phyloP scores from a whole-genome alignment of 2,113 vertebrate genomes.

The Montifringilla adamsi region DNA sequence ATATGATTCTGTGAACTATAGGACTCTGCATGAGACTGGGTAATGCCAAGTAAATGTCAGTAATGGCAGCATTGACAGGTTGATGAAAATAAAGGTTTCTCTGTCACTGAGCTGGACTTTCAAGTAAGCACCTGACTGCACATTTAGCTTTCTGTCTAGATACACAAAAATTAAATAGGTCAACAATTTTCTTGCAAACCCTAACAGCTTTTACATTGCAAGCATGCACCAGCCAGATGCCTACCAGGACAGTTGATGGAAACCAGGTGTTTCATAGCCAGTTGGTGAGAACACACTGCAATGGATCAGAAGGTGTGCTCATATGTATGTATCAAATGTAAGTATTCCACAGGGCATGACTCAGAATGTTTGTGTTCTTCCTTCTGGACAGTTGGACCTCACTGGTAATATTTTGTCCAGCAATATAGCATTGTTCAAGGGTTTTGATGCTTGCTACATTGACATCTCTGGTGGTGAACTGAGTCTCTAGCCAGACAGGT shows the following conservation, averaged over 20 bases:
- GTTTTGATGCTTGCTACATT: background rate
- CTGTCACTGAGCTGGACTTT: background rate
- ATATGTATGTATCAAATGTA: background rate
- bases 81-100: background rate
- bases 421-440: background rate
- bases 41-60: background rate
- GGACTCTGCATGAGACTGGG: background rate
- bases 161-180: background rate
- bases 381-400: background rate
- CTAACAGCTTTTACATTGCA: background rate
- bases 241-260: background rate
- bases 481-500: background rate
- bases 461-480: background rate
- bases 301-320: background rate
- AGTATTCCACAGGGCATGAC: background rate
- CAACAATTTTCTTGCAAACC: background rate
- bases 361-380: background rate
- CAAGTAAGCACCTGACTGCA: background rate
- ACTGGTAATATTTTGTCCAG: background rate
- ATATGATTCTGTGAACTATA: background rate
- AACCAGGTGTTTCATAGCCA: background rate
- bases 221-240: background rate
- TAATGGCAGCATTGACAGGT: background rate
- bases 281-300: background rate
- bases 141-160: background rate